Conservation (phyloP, 2,113 vertebrate genomes). For the Nycticebus coucang region DNA sequence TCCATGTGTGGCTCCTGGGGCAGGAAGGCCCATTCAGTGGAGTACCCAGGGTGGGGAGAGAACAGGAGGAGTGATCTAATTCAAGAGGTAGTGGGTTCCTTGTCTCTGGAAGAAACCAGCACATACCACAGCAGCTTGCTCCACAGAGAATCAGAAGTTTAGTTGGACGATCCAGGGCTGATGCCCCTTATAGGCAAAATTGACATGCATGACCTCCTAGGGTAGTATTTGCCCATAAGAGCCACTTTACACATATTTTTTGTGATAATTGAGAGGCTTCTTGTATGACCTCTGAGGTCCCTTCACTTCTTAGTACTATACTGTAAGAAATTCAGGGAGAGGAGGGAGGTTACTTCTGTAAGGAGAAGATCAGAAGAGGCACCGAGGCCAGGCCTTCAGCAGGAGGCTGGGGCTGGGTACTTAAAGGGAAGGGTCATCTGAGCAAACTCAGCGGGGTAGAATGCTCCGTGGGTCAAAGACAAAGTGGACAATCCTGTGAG, state of each 20-base stretch:
- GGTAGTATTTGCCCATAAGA: background rate
- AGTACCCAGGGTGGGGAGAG: background rate
- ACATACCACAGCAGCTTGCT: background rate
- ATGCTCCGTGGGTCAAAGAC: background rate
- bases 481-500: accelerated
- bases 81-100: background rate
- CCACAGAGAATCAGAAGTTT: background rate
- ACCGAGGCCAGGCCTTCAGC: background rate
- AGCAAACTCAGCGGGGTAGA: background rate
- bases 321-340: background rate
- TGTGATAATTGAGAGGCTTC: background rate
- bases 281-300: background rate
- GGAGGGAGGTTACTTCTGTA: background rate
- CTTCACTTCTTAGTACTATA: background rate
- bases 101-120: background rate
- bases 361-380: background rate
- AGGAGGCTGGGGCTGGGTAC: background rate
- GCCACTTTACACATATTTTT: background rate
- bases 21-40: background rate
- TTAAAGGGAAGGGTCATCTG: accelerated
- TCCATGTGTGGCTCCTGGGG: background rate
- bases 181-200: background rate
- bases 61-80: background rate
- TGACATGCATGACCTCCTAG: accelerated
- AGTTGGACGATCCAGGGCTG: background rate